Evolutionary conservation across 2,797 vertebrate genomes (phyloP), one percentile per base, ranked within the genome.

Genomic region (Syngnathus rostellatus): DNA sequence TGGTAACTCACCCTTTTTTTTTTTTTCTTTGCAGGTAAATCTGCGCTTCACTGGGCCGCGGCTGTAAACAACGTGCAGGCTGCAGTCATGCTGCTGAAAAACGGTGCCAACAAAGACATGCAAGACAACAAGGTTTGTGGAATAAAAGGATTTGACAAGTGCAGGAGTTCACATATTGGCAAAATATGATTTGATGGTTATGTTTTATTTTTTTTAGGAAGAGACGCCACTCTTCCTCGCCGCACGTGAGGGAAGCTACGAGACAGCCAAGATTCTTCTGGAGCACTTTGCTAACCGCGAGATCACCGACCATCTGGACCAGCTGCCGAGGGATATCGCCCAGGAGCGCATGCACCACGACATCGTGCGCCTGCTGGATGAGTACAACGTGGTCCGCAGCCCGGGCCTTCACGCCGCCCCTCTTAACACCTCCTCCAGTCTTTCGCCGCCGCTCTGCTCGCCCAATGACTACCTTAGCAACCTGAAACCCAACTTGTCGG

Each of bases 261-360:
- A 98, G 83, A 98, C 97, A 0, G 95, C 96, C 74, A 97, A 95
- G 82, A 92, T 97, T 51, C 91, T 99, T 51, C 87, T 99, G 82
- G 96, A 98, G 69, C 94, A 98, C 77, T 98, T 95, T 40, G 94
- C 96, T 53, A 99, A 99, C 81, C 93, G 97, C 0, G 97, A 99
- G 86, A 99, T 99, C 88, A 98, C 97, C 0, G 96, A 99, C 89
- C 97, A 99, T 82, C 96, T 99, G 78, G 97, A 99, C 83, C 93
- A 96, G 17, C 92, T 98, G 48, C 97, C 97, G 0, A 91, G 96
- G 3, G 97, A 99, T 76, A 96, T 98, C 0, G 97, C 97, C 0
- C 96, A 97, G 85, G 96, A 99, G 68, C 94, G 97, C 57, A 95
- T 97, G 95, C 97, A 99, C 84, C 96, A 99, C 0, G 96, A 99